A percentile compares a stretch with the other conserved stretches of the same genome.
These are phyloP conservation scores for Morone chrysops DNA, from an alignment of 2,113 vertebrate species.

Conservation along the genomic window DNA sequence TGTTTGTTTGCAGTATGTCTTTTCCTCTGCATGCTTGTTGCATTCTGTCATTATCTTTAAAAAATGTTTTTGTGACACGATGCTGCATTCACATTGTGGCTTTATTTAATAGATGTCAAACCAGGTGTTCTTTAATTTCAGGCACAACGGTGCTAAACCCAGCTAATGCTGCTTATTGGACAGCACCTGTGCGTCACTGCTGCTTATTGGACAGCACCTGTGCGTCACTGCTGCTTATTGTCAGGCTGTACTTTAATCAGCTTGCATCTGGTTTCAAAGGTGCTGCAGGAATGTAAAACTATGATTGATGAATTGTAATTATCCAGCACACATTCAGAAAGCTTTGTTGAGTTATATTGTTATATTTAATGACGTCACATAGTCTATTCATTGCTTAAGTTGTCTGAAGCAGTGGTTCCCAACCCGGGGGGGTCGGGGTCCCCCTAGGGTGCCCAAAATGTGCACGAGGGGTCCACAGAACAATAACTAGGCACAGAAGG, in stretches of 20 bases:
- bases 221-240: neutral
- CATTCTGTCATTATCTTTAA: constrained; percentile 13
- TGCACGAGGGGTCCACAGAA: too few relatives aligned
- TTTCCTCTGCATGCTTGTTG: constrained; percentile 36
- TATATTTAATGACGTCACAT: too few relatives aligned
- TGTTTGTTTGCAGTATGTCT: neutral
- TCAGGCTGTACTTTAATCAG: neutral
- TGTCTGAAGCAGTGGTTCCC: too few relatives aligned
- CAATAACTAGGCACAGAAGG: too few relatives aligned
- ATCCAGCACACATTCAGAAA: neutral
- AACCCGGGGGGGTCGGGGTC: too few relatives aligned
- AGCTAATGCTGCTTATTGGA: neutral
- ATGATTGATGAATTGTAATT: neutral
- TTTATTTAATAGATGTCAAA: neutral
- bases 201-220: neutral
- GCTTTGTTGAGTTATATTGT: too few relatives aligned
- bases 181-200: too few relatives aligned
- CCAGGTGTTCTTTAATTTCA: neutral
- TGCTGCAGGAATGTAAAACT: neutral
- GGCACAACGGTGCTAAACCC: neutral
- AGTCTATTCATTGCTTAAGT: too few relatives aligned
- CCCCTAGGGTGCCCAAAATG: too few relatives aligned
- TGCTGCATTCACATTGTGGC: constrained; percentile 68
- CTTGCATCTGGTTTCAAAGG: neutral
- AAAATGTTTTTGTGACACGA: constrained; percentile 18